Evolutionary conservation across 2,888 invertebrate species (phyloP).

Genomic region (Oscheius sp.): DNA sequence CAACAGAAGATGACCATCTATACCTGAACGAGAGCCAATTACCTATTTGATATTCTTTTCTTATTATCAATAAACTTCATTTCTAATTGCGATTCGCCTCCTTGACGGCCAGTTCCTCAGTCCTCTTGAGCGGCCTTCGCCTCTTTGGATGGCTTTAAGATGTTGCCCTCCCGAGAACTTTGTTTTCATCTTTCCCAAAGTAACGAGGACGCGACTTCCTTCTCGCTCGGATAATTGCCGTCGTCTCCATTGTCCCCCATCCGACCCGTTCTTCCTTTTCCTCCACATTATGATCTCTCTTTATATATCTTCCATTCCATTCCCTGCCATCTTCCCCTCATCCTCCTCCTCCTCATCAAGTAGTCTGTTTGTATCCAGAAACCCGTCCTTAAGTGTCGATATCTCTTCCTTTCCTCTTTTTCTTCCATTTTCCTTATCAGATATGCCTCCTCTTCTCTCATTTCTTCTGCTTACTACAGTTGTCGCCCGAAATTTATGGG

Average conservation of each 20-base stretch:
- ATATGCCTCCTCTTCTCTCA: slow-evolving; percentile 2
- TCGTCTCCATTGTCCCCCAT: slow-evolving; percentile 4
- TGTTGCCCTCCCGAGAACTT: slow-evolving; percentile 18
- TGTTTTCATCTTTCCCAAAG: neutral
- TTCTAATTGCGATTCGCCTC: slow-evolving; percentile 7
- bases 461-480: neutral
- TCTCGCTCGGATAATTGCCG: slow-evolving; percentile 20
- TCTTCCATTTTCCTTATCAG: slow-evolving; percentile 5
- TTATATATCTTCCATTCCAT: neutral
- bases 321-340: neutral
- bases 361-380: neutral
- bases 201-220: slow-evolving; percentile 13
- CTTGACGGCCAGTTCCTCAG: slow-evolving; percentile 26
- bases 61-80: slow-evolving; percentile 20
- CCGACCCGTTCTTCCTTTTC: neutral
- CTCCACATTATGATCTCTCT: slow-evolving; percentile 5
- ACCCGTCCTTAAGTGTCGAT: neutral
- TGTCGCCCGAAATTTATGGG: neutral
- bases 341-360: neutral
- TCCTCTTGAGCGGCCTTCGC: slow-evolving; percentile 25
- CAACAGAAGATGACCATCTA: slow-evolving; percentile 44
- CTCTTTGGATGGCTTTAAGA: slow-evolving; percentile 2
- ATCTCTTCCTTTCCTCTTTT: slow-evolving; percentile 13
- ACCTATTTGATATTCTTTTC: neutral
- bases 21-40: slow-evolving; percentile 15